Base-by-base conservation (phyloP, 2,797 vertebrate species). In the Euthynnus affinis region DNA sequence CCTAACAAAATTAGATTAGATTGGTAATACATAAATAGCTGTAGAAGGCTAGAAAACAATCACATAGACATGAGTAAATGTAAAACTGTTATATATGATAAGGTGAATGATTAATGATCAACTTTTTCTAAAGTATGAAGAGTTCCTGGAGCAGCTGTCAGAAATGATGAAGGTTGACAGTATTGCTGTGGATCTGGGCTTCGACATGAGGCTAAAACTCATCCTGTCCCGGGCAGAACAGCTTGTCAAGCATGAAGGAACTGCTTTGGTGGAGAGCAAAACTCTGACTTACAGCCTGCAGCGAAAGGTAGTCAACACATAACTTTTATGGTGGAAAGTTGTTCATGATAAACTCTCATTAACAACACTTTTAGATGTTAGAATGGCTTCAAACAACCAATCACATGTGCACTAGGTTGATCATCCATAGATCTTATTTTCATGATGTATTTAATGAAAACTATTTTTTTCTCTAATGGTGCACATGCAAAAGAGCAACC, bases 81-180 rank as follows among this genome's bases (percentile, higher is more conserved):
- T 42, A 42, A 42, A 42, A 42, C 1, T 8, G 10, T 37, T 42
- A 29, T 32, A n/a, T 44, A 44, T 5, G 40, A 1, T 5, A 14
- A 42, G 4, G 9, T 25, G 27, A 27, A 17, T 18, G 7, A 29
- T 18, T 29, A 32, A 57, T 27, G 23, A 57, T 23, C 0, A 29
- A 40, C 2, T 61, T 60, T 37, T 57, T 51, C 46, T 4, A 53
- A 82, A 98, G 98, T 96, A 97, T 87, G 92, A 97, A 80, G 94
- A 95, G 80, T 97, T 98, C 91, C 86, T 99, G 93, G 95, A 97
- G 4, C 92, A 95, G 83, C 95, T 99, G 82, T 96, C 96, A 9
- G 95, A 96, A 83, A 96, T 90, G 65, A 94, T 98, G 96, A 97
- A 94, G 71, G 82, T 98, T 56, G 94, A 96, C 48, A 84, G 87